Percentiles rank a stretch among this genome's conserved stretches.
These are phyloP conservation scores for Hydriomena furcata DNA, from an alignment of 2,888 invertebrate genomes.

Conservation along the genomic window DNA sequence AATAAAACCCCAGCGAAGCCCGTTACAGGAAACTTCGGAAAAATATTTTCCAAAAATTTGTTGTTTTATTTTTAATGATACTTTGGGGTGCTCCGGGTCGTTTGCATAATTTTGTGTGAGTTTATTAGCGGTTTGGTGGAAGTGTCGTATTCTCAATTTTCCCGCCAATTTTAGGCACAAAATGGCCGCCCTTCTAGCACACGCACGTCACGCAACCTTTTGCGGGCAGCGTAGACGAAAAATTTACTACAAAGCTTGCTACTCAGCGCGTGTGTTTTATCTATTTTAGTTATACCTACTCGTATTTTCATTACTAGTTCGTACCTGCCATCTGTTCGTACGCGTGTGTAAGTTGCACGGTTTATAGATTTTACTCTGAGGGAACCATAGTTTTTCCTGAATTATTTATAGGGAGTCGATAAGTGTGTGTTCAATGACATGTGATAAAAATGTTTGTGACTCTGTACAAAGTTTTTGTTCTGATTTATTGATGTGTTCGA, in stretches of 20 bases:
- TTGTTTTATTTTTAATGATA: slow-evolving; percentile 63
- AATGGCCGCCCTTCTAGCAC: slow-evolving; percentile 67
- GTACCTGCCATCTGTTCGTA: not conserved
- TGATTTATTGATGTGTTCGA: slow-evolving; percentile 30
- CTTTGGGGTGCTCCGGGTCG: slow-evolving; percentile 45
- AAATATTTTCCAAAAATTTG: slow-evolving; percentile 47
- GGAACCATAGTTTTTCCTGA: slow-evolving; percentile 43
- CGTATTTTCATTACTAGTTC: not conserved
- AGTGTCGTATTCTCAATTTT: slow-evolving; percentile 79
- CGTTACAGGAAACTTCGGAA: slow-evolving; percentile 47
- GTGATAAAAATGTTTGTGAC: slow-evolving; percentile 52
- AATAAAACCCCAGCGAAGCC: slow-evolving; percentile 51
- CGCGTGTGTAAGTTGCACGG: not conserved
- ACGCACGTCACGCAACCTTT: slow-evolving; percentile 66
- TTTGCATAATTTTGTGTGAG: slow-evolving; percentile 63
- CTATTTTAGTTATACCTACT: not conserved
- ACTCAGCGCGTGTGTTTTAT: too few species aligned
- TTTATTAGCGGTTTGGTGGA: slow-evolving; percentile 53
- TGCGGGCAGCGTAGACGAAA: slow-evolving; percentile 31
- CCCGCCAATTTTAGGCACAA: slow-evolving; percentile 75
- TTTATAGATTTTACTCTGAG: slow-evolving; percentile 7
- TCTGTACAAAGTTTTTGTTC: slow-evolving; percentile 41
- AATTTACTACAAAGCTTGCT: slow-evolving; percentile 2
- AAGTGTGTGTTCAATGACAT: slow-evolving; percentile 42
- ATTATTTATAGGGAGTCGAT: slow-evolving; percentile 55